Conservation (phyloP, 2,113 vertebrate species). For the Petroica traversi region DNA sequence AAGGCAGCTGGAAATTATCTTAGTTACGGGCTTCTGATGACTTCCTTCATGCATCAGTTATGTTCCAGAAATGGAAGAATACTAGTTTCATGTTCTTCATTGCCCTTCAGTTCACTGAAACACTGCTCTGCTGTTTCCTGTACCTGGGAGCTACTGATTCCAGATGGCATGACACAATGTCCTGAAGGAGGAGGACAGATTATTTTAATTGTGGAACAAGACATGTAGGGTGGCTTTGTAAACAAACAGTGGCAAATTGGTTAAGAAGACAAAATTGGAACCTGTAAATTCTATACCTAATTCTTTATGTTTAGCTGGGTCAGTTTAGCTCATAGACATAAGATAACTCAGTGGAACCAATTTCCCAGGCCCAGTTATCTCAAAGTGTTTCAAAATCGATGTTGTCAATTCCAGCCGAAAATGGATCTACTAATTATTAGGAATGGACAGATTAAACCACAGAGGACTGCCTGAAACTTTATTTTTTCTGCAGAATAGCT, state of each 20-base stretch:
- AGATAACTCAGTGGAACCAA: background rate
- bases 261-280: background rate
- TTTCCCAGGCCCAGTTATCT: background rate
- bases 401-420: background rate
- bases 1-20: background rate
- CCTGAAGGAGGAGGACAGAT: background rate
- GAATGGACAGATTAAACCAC: background rate
- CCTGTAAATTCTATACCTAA: background rate
- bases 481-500: background rate
- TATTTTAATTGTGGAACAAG: background rate
- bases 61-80: background rate
- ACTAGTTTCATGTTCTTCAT: background rate
- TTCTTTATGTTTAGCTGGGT: background rate
- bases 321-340: background rate
- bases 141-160: background rate
- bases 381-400: background rate
- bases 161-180: background rate
- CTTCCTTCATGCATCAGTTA: background rate
- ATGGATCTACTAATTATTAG: rapidly evolving
- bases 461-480: background rate
- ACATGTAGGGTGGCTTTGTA: background rate
- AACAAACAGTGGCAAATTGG: background rate
- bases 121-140: rapidly evolving
- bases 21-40: background rate
- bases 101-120: background rate